Conservation (phyloP, 2,113 vertebrate genomes). For the Pseudorasbora parva region DNA sequence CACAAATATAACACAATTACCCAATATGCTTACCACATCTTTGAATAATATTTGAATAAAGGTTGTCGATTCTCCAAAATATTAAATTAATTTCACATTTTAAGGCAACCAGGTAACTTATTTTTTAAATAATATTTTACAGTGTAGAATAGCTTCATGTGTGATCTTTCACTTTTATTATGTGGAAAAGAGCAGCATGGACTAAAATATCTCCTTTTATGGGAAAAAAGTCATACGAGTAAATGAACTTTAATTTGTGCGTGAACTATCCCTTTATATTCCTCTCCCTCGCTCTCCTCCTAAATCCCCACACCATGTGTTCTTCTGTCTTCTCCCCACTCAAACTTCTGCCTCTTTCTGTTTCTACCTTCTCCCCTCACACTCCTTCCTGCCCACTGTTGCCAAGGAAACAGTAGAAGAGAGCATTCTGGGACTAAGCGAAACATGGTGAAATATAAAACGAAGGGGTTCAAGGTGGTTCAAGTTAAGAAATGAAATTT, state of each 20-base stretch:
- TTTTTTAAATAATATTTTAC: no score
- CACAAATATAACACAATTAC: no score
- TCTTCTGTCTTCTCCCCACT: conserved; percentile 4
- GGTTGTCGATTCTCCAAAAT: no score
- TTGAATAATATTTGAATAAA: no score
- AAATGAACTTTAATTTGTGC: background rate
- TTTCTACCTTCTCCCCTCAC: conserved; percentile 41
- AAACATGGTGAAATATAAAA: conserved; percentile 29
- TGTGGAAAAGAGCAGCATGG: background rate
- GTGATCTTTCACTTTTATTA: background rate
- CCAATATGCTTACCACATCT: no score
- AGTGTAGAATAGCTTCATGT: background rate
- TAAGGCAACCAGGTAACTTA: no score
- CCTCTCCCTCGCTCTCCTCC: background rate
- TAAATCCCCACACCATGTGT: conserved; percentile 5
- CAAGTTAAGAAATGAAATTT: background rate
- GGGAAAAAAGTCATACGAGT: background rate
- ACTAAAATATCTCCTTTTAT: background rate
- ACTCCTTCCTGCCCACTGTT: conserved; percentile 44
- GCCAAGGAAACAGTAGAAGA: conserved; percentile 64
- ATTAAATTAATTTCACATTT: no score
- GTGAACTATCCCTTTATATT: background rate
- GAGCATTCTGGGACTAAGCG: conserved; percentile 63
- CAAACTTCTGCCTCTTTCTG: conserved; percentile 10
- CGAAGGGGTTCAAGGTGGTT: conserved; percentile 28